Base-by-base conservation (phyloP, 2,113 vertebrate species). In the Urocolius indicus region DNA sequence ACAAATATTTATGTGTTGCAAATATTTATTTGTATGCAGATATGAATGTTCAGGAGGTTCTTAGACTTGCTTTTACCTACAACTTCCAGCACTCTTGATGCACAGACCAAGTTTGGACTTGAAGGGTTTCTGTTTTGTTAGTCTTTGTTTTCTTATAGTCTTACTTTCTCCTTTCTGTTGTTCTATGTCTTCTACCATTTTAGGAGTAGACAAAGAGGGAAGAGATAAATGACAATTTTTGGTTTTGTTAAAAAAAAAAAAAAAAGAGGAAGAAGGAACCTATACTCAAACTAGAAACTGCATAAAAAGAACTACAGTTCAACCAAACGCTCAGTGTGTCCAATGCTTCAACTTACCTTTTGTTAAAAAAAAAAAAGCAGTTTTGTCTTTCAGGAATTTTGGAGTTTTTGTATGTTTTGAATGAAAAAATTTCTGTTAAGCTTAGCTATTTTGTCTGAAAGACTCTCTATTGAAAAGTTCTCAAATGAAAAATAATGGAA, bases 381-480 rank as follows among this genome's bases (percentile, higher is more conserved):
- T 29, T 87, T 73, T 68, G 89, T 54, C 69, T 91, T 91, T 76
- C 48, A 91, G 65, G 88, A 89, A 81, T 67, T 82, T n/a, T 78
- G 58, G 7, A 1, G 1, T 58, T 34, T 46, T 10, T 57, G 19
- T 57, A 46, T 45, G 89, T 9, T 29, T 41, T 7, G n/a, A 79
- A 57, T 15, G 9, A 48, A 59, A 68, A 63, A 9, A 65, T 1
- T 55, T 41, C 13, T 34, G 4, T 23, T 48, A 61, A 69, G 11
- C 1, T 2, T 26, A 46, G 51, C 6, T 13, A 21, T 59, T 36
- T 26, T 27, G 13, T 69, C 16, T 41, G 46, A 54, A 79, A 13
- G 54, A 9, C 34, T 9, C 30, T 59, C 5, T 81, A 14, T 15
- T 71, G 68, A 18, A 43, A 87, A 73, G 18, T 51, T 84, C n/a